Percentiles rank a stretch among this genome's conserved stretches.
Conservation (phyloP, 35 echinoderm and acorn worm genomes). For the Anneissia japonica region DNA sequence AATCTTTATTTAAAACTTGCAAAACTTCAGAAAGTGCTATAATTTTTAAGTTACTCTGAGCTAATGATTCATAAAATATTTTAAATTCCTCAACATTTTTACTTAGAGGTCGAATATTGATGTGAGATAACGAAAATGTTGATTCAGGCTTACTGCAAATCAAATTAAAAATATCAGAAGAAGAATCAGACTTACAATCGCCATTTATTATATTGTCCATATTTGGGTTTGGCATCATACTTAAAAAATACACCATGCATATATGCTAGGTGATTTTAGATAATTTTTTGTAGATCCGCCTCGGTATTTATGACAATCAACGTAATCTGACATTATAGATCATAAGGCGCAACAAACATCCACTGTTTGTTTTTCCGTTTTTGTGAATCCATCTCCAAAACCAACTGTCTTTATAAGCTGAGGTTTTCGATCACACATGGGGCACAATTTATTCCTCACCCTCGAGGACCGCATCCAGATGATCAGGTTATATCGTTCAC, state of each 20-base stretch:
- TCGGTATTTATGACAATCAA: no score
- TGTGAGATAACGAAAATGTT: neutral
- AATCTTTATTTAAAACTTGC: neutral
- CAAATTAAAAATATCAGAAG: neutral
- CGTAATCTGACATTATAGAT: no score
- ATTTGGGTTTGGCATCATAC: no score
- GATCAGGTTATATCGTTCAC: slow-evolving; percentile 92
- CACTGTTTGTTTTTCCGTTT: slow-evolving; percentile 27
- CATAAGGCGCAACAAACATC: slow-evolving; percentile 62
- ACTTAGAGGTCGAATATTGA: neutral
- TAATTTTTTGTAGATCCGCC: no score
- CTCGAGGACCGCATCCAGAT: slow-evolving; percentile 92
- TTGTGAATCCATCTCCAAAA: slow-evolving; percentile 86
- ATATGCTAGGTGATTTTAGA: no score
- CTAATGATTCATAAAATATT: neutral
- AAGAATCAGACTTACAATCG: neutral
- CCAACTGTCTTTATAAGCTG: slow-evolving; percentile 63
- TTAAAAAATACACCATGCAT: no score
- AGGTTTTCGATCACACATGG: slow-evolving; percentile 81
- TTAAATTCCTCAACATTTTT: slow-evolving; percentile 3
- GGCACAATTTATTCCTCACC: slow-evolving; percentile 72
- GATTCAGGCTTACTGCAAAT: neutral
- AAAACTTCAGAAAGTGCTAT: no score
- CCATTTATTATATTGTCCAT: no score
- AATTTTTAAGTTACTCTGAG: no score